Evolutionary conservation across 2,888 invertebrate species (phyloP), one percentile per base, ranked within the genome.

Genomic region (Atherix ibis): DNA sequence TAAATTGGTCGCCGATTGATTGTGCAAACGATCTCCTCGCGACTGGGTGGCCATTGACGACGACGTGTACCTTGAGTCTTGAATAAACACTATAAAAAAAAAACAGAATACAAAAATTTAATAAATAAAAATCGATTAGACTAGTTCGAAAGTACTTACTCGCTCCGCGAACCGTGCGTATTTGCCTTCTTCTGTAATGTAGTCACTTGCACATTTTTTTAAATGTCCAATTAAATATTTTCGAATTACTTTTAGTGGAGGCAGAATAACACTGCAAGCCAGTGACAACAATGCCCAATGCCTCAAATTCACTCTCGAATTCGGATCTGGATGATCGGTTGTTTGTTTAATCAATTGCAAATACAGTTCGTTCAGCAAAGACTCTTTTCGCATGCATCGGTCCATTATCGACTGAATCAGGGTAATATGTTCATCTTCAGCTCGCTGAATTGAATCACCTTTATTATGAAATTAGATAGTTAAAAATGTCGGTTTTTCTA

Each of bases 271-370:
- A 35, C 80, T 81, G 48, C 80, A 81, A 3, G 80, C 73, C 22
- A 85, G 63, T 1, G 80, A 77, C 38, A 94, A 65, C 36, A 94
- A 63, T 30, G 92, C 88, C 94, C 94, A 94, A 64, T 92, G 88
- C 13, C 89, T 72, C 29, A 85, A 65, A 50, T 88, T 83, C 2
- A 88, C 87, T 33, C 84, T 67, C 1, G 85, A 85, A 49, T 79
- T 78, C 0, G 88, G 85, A 65, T 89, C 89, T 0, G 84, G 83
- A 64, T 84, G 83, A 49, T 87, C 87, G 0, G 91, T 92, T 1
- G 92, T 92, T 67, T 87, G 85, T 56, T 92, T 94, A 38, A 92
- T 81, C 26, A 94, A 70, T 55, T 92, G 91, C 45, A 92, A 69
- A 56, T 88, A 92, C 37, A 91, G 66, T 60, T 94, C 94, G 51